Percentiles rank a stretch among this genome's conserved stretches.
These are phyloP conservation scores for Cirrhinus mrigala DNA, from an alignment of 2,797 vertebrate genomes.

Conservation along the genomic window DNA sequence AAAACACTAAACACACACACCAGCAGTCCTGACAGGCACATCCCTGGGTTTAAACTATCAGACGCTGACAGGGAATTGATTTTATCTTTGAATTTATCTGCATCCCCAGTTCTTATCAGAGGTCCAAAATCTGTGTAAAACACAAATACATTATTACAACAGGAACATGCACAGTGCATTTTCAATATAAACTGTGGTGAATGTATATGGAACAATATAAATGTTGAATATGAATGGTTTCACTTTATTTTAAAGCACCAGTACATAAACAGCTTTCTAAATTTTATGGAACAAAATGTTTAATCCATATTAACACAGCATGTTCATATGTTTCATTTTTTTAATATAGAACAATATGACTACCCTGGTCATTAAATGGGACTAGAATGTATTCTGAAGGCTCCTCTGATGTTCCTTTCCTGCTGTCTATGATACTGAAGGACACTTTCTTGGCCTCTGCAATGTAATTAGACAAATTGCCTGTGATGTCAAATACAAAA, in stretches of 20 bases:
- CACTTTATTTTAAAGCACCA: neutral
- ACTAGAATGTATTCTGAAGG: constrained; percentile 76
- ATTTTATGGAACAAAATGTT: neutral
- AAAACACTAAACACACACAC: neutral
- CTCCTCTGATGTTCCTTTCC: constrained; percentile 67
- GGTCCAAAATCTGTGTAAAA: constrained; percentile 67
- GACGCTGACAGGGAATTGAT: constrained; percentile 65
- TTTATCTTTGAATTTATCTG: constrained; percentile 66
- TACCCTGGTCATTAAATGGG: constrained; percentile 77
- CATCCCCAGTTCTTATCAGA: constrained; percentile 67
- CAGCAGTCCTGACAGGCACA: constrained; percentile 74
- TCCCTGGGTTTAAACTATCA: constrained; percentile 73
- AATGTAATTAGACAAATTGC: constrained; percentile 73
- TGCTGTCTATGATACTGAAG: constrained; percentile 71
- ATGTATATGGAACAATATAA: neutral
- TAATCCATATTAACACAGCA: neutral
- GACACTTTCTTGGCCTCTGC: constrained; percentile 64
- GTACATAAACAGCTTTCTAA: neutral
- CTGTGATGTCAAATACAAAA: constrained; percentile 79
- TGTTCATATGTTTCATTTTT: neutral
- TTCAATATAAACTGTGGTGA: neutral
- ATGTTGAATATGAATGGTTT: neutral
- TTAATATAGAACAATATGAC: neutral
- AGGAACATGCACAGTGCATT: neutral
- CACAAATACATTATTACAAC: neutral